Evolutionary conservation across 64 coral and sea anemone species (phyloP).

Genomic region (Montipora efflorescens): DNA sequence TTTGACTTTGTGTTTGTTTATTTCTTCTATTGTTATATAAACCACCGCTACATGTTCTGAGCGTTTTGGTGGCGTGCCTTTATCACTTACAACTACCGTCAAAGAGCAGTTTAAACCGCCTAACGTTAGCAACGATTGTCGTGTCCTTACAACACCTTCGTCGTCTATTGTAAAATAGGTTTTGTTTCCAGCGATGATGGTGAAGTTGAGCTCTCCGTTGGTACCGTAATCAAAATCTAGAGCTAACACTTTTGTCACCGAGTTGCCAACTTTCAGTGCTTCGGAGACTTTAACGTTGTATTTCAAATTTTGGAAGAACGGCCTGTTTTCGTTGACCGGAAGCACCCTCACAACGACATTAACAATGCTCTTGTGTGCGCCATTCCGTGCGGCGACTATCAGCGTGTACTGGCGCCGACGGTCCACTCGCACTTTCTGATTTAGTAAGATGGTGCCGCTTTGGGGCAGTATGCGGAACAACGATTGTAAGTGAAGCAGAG

Average conservation of each 20-base stretch:
- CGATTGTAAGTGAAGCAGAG: conserved; percentile 43
- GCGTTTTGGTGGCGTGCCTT: conserved; percentile 62
- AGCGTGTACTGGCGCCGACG: conserved; percentile 51
- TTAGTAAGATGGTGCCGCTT: conserved; percentile 75
- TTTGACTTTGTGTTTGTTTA: conserved; percentile 84
- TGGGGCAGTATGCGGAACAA: conserved; percentile 75
- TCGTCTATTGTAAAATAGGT: conserved; percentile 80
- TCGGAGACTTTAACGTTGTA: conserved; percentile 83
- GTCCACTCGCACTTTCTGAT: conserved; percentile 68
- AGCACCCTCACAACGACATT: conserved; percentile 59
- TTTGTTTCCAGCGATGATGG: conserved; percentile 59
- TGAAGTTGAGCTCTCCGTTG: conserved; percentile 73
- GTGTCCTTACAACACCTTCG: conserved; percentile 63
- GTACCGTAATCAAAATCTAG: conserved; percentile 68
- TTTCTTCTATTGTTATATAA: conserved; percentile 41
- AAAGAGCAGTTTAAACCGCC: conserved; percentile 71
- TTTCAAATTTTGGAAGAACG: conserved; percentile 76
- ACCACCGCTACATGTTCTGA: conserved; percentile 63
- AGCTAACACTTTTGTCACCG: conserved; percentile 74
- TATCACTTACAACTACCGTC: conserved; percentile 68
- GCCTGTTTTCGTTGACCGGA: conserved; percentile 78
- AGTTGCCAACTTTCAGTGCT: conserved; percentile 79
- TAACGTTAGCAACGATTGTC: conserved; percentile 31
- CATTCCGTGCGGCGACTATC: conserved; percentile 75
- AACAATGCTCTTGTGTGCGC: conserved; percentile 49